Percentiles rank a stretch among this genome's conserved stretches.
Evolutionary conservation across 1,140 invertebrate species (phyloP).

Genomic region (Choristoneura fumiferana): DNA sequence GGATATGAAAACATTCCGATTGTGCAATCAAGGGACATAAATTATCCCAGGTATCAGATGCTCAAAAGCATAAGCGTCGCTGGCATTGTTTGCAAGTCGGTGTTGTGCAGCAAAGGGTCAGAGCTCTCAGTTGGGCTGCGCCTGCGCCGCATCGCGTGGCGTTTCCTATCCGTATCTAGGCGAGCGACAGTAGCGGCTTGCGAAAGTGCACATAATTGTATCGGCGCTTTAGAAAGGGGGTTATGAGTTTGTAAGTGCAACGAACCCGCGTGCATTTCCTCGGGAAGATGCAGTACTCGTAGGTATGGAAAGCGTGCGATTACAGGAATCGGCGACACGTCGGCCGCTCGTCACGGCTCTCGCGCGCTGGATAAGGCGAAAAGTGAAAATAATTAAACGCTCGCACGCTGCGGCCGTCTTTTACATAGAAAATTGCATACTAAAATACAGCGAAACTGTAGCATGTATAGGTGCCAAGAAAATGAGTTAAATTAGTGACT

Average conservation of each 20-base stretch:
- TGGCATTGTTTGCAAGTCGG: too few species aligned
- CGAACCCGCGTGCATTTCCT: constrained; percentile 72
- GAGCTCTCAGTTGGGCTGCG: too few species aligned
- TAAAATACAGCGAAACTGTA: too few species aligned
- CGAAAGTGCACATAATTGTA: constrained; percentile 78
- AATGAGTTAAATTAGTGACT: too few species aligned
- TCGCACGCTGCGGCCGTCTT: background rate
- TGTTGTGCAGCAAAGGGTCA: too few species aligned
- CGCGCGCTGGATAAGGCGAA: constrained; percentile 56
- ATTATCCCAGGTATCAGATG: too few species aligned
- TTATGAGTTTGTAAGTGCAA: constrained; percentile 77
- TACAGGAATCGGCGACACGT: constrained; percentile 60
- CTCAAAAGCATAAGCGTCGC: constrained; percentile 4
- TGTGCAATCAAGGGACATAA: too few species aligned
- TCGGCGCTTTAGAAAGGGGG: constrained; percentile 77
- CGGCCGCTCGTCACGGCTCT: constrained; percentile 45
- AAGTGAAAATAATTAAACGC: constrained; percentile 61
- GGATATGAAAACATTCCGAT: too few species aligned
- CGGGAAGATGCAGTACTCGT: constrained; percentile 72
- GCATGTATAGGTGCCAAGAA: too few species aligned
- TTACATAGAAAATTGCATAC: too few species aligned
- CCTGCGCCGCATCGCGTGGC: constrained; percentile 39
- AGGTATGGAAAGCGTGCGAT: constrained; percentile 66
- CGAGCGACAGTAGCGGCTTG: constrained; percentile 74
- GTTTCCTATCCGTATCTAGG: constrained; percentile 76